These are phyloP conservation scores for Phyllotreta striolata DNA, from an alignment of 2,888 invertebrate species.

Conservation along the genomic window DNA sequence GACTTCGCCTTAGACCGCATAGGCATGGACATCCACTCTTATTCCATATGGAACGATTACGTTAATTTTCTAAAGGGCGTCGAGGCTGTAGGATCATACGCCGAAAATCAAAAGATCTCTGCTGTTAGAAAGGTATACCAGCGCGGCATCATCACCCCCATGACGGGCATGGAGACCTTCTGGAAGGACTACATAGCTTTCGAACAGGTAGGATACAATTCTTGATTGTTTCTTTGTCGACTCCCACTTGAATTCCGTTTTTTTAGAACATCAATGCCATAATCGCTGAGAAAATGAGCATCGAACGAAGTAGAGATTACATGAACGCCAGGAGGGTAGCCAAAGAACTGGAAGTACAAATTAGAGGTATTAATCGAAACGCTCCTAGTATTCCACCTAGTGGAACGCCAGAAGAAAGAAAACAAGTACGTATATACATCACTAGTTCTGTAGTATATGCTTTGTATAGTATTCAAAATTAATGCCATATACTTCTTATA, in stretches of 20 bases:
- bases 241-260: neutral
- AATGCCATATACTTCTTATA: neutral
- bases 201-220: conserved; percentile 72
- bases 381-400: conserved; percentile 97
- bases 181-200: conserved; percentile 99
- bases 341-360: conserved; percentile 94
- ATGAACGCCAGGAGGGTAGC: conserved; percentile 97
- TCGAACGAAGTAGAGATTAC: conserved; percentile 94
- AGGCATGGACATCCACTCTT: conserved; percentile 97
- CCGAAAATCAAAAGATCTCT: conserved; percentile 99
- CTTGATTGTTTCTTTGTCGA: conserved; percentile 6
- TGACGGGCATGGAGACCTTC: conserved; percentile 94
- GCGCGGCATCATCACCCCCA: conserved; percentile 93
- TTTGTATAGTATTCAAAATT: conserved; percentile 4
- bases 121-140: conserved; percentile 98
- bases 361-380: conserved; percentile 93
- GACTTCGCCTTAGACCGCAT: conserved; percentile 99
- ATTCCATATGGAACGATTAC: conserved; percentile 97
- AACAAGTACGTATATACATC: conserved; percentile 81
- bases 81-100: conserved; percentile 97
- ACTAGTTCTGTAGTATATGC: too few relatives aligned
- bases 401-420: conserved; percentile 86
- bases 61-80: conserved; percentile 95
- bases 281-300: conserved; percentile 97
- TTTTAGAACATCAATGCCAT: conserved; percentile 70